Conservation (phyloP, 1,140 invertebrate species). For the Conus betulinus region DNA sequence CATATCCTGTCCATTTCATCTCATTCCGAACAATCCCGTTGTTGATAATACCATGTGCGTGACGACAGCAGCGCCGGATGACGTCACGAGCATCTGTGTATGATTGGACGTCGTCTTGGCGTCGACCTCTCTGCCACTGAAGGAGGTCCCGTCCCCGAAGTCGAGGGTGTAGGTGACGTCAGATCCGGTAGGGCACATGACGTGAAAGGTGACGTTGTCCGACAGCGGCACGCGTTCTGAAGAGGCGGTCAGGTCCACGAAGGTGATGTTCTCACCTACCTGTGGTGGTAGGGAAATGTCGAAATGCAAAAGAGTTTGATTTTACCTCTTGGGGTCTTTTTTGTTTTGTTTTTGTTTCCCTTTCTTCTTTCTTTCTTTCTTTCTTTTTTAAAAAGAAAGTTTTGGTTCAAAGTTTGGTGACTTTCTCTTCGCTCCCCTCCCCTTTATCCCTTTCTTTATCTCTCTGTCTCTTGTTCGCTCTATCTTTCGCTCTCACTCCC, state of each 20-base stretch:
- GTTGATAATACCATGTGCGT: constrained; percentile 45
- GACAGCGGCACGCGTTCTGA: constrained; percentile 50
- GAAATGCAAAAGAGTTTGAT: background rate
- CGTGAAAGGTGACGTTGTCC: constrained; percentile 48
- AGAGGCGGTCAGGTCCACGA: constrained; percentile 63
- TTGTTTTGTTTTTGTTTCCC: too few relatives aligned
- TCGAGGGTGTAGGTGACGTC: constrained; percentile 63
- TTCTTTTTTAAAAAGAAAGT: too few relatives aligned
- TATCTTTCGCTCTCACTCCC: too few relatives aligned
- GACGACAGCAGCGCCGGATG: constrained; percentile 47
- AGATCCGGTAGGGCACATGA: constrained; percentile 64
- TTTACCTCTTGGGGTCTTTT: background rate
- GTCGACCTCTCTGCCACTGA: constrained; percentile 42
- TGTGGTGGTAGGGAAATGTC: constrained; percentile 44
- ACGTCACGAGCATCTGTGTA: constrained; percentile 24
- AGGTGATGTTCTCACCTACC: constrained; percentile 71
- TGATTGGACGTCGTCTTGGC: constrained; percentile 6
- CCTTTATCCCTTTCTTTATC: too few relatives aligned
- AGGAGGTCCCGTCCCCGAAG: constrained; percentile 63
- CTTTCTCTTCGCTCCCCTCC: too few relatives aligned
- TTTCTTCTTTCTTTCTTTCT: too few relatives aligned
- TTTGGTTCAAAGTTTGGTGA: too few relatives aligned
- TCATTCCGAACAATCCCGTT: too few relatives aligned
- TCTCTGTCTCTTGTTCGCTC: too few relatives aligned
- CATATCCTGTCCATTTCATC: too few relatives aligned